phyloP scores from a whole-genome alignment of 2,888 invertebrate species.

The Drosophila macrospina region DNA sequence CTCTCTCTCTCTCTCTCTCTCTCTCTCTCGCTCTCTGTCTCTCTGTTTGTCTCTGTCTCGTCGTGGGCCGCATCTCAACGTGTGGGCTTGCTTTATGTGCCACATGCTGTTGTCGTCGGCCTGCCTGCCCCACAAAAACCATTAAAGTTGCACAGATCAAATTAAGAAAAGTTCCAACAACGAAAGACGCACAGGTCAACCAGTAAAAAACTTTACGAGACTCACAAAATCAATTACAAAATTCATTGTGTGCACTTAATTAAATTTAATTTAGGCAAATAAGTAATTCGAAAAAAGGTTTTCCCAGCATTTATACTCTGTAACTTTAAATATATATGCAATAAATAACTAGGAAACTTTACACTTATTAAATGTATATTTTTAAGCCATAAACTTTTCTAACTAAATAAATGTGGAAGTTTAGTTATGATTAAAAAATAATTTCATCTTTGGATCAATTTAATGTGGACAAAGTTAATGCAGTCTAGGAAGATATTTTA shows the following conservation, averaged over 20 bases:
- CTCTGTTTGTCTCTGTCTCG: background rate
- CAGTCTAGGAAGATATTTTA: background rate
- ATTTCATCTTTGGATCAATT: no score
- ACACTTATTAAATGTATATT: no score
- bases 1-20: background rate
- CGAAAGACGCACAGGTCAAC: constrained; percentile 13
- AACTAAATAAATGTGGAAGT: no score
- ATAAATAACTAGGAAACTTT: no score
- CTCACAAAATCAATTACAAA: constrained; percentile 24
- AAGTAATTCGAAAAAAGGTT: background rate
- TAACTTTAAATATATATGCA: background rate
- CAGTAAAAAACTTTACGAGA: constrained; percentile 29
- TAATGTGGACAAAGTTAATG: background rate
- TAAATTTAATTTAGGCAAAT: constrained; percentile 17
- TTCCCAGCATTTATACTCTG: background rate
- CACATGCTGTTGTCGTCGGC: constrained; percentile 32
- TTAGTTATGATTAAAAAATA: no score
- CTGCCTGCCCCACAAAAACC: constrained; percentile 28
- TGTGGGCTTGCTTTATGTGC: constrained; percentile 49
- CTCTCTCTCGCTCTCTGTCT: background rate
- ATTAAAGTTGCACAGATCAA: constrained; percentile 43
- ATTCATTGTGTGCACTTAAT: constrained; percentile 26
- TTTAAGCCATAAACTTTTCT: no score
- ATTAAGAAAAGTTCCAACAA: constrained; percentile 48
- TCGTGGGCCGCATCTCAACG: constrained; percentile 26